phyloP scores from a whole-genome alignment of 2,113 vertebrate genomes.

The Chlorocebus sabaeus region DNA sequence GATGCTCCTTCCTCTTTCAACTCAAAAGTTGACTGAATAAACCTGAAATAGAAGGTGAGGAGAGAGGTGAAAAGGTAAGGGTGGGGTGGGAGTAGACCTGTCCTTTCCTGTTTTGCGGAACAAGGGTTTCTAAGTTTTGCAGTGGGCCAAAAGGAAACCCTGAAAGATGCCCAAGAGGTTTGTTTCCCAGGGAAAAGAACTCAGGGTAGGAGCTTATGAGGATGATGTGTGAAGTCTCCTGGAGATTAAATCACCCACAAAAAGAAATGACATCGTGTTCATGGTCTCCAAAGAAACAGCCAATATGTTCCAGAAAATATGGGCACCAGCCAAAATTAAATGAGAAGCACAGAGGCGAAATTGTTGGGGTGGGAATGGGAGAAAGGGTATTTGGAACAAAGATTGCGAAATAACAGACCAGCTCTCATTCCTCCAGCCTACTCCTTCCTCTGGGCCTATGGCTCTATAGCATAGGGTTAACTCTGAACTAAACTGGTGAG shows the following conservation, averaged over 20 bases:
- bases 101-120: not conserved
- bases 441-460: not conserved
- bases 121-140: not conserved
- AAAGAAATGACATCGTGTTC: not conserved
- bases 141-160: not conserved
- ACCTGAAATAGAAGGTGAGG: not conserved
- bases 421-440: fast-evolving
- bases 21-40: not conserved
- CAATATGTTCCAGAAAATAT: not conserved
- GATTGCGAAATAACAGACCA: not conserved
- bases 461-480: not conserved
- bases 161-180: not conserved
- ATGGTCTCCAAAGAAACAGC: not conserved
- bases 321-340: not conserved
- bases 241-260: not conserved
- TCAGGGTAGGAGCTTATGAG: not conserved
- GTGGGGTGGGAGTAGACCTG: not conserved
- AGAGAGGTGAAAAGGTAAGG: not conserved
- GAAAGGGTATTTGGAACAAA: not conserved
- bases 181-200: not conserved
- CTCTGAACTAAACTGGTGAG: not conserved
- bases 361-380: not conserved
- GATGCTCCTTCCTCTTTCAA: not conserved
- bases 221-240: not conserved
- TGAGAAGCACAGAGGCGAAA: not conserved